Percentiles rank a stretch among this genome's conserved stretches.
phyloP scores from a whole-genome alignment of 2,113 vertebrate genomes.

The Chloroceryle aenea region DNA sequence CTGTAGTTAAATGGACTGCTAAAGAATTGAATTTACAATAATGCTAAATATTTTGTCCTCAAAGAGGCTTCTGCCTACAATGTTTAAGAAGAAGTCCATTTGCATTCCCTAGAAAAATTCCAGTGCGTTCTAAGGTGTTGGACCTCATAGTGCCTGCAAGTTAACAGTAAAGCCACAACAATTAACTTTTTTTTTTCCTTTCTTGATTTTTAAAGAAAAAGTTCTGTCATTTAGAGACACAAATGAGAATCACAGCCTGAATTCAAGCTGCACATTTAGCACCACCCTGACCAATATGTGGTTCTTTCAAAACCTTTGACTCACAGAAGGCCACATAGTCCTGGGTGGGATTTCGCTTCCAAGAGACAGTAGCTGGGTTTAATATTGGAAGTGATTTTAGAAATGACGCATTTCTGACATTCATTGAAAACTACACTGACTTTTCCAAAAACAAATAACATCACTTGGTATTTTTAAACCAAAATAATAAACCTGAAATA shows the following conservation, averaged over 20 bases:
- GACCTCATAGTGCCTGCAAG: not conserved
- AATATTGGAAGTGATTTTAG: not conserved
- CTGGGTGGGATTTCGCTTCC: not conserved
- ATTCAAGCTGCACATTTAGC: slow-evolving; percentile 2
- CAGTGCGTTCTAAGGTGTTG: not conserved
- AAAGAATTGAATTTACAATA: not conserved
- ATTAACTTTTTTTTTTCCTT: not conserved
- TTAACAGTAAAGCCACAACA: not conserved
- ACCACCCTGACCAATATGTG: not conserved
- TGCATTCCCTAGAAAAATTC: not conserved
- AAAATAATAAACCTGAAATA: slow-evolving; percentile 15
- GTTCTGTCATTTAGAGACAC: not conserved
- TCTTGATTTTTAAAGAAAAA: slow-evolving; percentile 1
- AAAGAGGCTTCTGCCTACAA: not conserved
- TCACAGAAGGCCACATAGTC: not conserved
- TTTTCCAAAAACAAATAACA: slow-evolving; percentile 33
- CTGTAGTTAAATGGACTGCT: not conserved
- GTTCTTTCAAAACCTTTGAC: slow-evolving; percentile 34
- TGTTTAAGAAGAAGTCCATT: not conserved
- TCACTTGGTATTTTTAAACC: not conserved
- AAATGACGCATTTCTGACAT: slow-evolving; percentile 29
- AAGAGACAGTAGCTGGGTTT: not conserved
- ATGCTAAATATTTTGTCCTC: not conserved
- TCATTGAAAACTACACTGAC: slow-evolving; percentile 33
- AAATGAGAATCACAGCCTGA: slow-evolving; percentile 12